Evolutionary conservation across 1,140 invertebrate species (phyloP).

Genomic region (Pantala flavescens): DNA sequence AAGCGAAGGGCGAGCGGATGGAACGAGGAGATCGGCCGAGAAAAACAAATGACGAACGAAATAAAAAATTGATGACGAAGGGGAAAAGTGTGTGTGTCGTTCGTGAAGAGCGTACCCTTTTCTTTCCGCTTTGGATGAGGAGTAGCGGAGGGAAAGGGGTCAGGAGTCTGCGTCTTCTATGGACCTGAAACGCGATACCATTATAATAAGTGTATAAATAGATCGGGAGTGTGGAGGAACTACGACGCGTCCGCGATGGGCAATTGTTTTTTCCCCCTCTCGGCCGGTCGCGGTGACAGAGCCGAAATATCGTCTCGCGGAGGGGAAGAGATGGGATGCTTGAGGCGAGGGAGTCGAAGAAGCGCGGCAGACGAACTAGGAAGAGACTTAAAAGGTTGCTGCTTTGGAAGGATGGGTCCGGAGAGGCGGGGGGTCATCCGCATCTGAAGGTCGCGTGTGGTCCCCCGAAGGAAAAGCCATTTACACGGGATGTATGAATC

Average conservation of each 20-base stretch:
- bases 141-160: neutral
- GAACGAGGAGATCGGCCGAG: neutral
- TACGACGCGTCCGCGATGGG: neutral
- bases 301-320: neutral
- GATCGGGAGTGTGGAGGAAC: neutral
- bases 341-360: neutral
- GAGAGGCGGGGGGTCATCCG: too few species aligned
- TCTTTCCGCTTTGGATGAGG: neutral
- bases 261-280: neutral
- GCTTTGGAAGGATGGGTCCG: too few species aligned
- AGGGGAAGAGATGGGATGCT: neutral
- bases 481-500: too few species aligned
- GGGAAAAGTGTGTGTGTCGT: neutral
- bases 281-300: neutral
- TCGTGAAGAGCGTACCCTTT: too few species aligned
- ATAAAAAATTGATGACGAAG: neutral
- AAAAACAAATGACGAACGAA: neutral
- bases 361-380: too few species aligned
- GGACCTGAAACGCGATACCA: neutral
- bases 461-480: too few species aligned
- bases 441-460: too few species aligned
- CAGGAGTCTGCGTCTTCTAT: neutral
- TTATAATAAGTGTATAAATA: conserved; percentile 11
- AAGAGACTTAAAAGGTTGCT: too few species aligned
- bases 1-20: neutral